phyloP scores from a whole-genome alignment of 2,113 vertebrate species.

The Grammomys dolichurus region DNA sequence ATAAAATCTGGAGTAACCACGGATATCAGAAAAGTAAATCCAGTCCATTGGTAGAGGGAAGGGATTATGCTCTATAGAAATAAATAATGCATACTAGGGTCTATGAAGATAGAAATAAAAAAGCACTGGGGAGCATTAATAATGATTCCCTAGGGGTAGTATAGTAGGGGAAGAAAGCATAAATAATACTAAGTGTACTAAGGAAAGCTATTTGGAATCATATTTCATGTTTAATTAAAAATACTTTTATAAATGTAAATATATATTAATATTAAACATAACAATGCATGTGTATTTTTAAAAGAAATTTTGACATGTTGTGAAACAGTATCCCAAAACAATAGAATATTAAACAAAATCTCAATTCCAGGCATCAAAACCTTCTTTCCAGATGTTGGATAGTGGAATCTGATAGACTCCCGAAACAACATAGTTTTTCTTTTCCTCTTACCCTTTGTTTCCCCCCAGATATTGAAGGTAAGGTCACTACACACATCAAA shows the following conservation, averaged over 20 bases:
- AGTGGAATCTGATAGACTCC: not conserved
- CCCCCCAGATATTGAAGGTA: not conserved
- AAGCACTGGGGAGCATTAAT: no score
- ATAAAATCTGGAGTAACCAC: not conserved
- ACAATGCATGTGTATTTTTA: not conserved
- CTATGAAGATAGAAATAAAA: no score
- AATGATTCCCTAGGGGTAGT: accelerated
- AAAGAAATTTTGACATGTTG: not conserved
- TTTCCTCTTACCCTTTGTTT: no score
- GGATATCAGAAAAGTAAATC: not conserved
- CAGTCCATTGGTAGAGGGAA: not conserved
- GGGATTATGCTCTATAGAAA: not conserved
- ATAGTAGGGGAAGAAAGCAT: not conserved
- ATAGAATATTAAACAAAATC: not conserved
- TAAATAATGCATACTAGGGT: no score
- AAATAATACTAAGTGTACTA: not conserved
- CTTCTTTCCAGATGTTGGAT: not conserved
- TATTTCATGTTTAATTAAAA: not conserved
- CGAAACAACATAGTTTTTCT: not conserved
- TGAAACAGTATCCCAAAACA: not conserved
- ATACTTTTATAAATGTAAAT: not conserved
- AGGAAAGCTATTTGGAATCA: not conserved
- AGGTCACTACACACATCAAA: not conserved
- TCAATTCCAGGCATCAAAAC: not conserved
- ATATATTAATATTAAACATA: not conserved